Evolutionary conservation across 2,888 invertebrate species (phyloP), one percentile per base, ranked within the genome.

Genomic region (Dusona sp.): DNA sequence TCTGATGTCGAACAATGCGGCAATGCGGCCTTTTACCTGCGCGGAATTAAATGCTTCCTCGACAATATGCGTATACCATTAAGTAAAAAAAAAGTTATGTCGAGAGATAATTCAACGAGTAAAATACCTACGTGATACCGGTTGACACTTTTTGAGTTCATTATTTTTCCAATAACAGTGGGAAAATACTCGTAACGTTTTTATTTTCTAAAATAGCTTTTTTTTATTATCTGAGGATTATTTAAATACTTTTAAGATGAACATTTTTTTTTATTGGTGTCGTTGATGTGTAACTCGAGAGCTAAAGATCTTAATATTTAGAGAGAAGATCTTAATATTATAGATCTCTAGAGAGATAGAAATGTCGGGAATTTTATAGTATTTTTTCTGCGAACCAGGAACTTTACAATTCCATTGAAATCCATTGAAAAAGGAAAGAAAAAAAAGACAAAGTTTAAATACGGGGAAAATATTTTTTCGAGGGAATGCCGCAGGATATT

Each of bases 11-110:
- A 73, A 81, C 72, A 85, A 85, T 67, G 75, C 68, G 57, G 42
- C 67, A 51, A 75, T 75, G 61, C 73, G 61, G 83, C 83, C 86
- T 79, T 86, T 86, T 86, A 83, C 86, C 86, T 83, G 79, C 83
- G 75, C 38, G 51, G 73, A 68, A 83, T 86, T 81, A 78, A 83
- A 84, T 68, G 48, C 77, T 67, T 67, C 54, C 38, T 67, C 36
- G 38, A 38, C 61, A 51, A 74, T 73, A 38, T 22, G 78, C 70
- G 25, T 36, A 45, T 48, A 42, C 38, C 42, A 64, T 33, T 22
- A 42, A 81, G n/a, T 33, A 13, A 36, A 9, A 70, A 74, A 29
- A 51, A 48, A n/a, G n/a, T 33, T 29, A 25, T 25, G 29, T 45
- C 42, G 25, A 3, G 19, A 48, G 3, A 48, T 48, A 4, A 19